Evolutionary conservation across 2,797 vertebrate species (phyloP), one percentile per base, ranked within the genome.

Genomic region (Anguilla pacifica): DNA sequence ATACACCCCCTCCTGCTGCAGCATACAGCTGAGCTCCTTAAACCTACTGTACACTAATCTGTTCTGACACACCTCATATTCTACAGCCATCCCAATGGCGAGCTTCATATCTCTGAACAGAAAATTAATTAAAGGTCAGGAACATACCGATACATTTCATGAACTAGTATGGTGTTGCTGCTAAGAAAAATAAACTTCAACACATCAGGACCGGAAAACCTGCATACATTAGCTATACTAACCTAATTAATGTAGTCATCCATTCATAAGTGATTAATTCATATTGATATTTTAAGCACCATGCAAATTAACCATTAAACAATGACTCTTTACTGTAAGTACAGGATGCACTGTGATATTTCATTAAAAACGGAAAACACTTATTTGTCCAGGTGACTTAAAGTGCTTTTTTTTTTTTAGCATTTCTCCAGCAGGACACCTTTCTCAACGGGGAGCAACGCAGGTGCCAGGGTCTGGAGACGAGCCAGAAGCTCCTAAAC

Each of bases 21-120:
- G 94, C 93, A 91, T 95, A 87, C 92, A 91, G 89, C 91, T 81
- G 84, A 91, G 91, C 91, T 90, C 92, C 43, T 86, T 88, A 90
- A 92, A 92, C 88, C 92, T 92, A 92, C 51, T 51, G 51, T 10
- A 51, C 88, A 87, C 92, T 91, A 92, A 95, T 96, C 96, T 96
- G 92, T 88, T 89, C 91, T 91, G 93, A 94, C 95, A 94, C 94
- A 94, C 94, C 92, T 92, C 95, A 93, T 93, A 96, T 95, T 95
- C 94, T 90, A 93, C 93, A 94, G 93, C 93, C 94, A 94, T 95
- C 95, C 93, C 92, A 94, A 94, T 94, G 91, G 93, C 89, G 88
- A 90, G 94, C 94, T 93, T 94, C 94, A 95, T 93, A 93, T 93
- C 95, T 95, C 22, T 31, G 25, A 22, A 51, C 1, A 22, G 43